Evolutionary conservation across 2,888 invertebrate species (phyloP), one percentile per base, ranked within the genome.

Genomic region (Apamea crenata): DNA sequence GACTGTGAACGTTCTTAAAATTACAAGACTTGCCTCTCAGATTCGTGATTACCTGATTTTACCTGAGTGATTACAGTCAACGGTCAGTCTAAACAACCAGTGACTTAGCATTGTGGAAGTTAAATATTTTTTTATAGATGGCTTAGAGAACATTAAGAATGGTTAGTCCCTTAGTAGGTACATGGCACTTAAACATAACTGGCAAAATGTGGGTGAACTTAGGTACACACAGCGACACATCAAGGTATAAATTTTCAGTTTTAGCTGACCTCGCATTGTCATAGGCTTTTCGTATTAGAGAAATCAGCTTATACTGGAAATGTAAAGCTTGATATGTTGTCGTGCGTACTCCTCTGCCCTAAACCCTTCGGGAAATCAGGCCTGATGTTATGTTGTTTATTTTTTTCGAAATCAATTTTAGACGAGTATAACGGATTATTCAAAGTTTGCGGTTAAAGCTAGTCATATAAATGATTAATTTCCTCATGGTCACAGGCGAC

Each of bases 1-100:
- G n/a, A n/a, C n/a, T n/a, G n/a, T n/a, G n/a, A n/a, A n/a, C n/a
- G n/a, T n/a, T n/a, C n/a, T n/a, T n/a, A n/a, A n/a, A n/a, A n/a
- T n/a, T n/a, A n/a, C n/a, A n/a, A n/a, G n/a, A n/a, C n/a, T n/a
- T n/a, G n/a, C n/a, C n/a, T n/a, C n/a, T n/a, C n/a, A n/a, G n/a
- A n/a, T n/a, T n/a, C n/a, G n/a, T n/a, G n/a, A 56, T 68, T 79
- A 5, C 12, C 14, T 78, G 67, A 29, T 16, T 50, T n/a, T n/a
- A n/a, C n/a, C n/a, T n/a, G n/a, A n/a, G n/a, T n/a, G n/a, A n/a
- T n/a, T 29, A 47, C 4, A 36, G 3, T n/a, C 32, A 63, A 53
- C 21, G n/a, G n/a, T 18, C 7, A 36, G 16, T n/a, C 5, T 21
- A 3, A 44, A 21, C 2, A 12, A 65, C 21, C 18, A 40, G 0